Percentiles rank a stretch among this genome's conserved stretches.
Conservation (phyloP, 2,113 vertebrate species). For the Phycodurus eques region DNA sequence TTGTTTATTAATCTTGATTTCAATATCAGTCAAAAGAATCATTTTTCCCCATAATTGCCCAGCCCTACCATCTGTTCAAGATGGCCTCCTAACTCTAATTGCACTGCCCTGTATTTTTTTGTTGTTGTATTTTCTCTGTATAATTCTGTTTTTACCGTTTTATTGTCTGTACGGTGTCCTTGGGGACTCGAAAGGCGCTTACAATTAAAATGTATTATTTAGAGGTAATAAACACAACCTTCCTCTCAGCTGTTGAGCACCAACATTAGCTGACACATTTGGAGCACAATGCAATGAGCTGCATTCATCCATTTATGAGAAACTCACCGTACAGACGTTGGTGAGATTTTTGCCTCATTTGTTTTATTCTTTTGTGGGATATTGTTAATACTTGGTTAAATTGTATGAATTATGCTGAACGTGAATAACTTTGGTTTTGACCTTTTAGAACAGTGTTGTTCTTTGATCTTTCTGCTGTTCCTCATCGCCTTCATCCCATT, state of each 20-base stretch:
- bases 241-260: not conserved
- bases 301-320: not conserved
- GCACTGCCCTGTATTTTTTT: too few species aligned
- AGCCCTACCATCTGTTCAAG: not conserved
- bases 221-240: not conserved
- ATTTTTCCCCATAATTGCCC: too few species aligned
- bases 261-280: not conserved
- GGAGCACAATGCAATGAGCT: not conserved
- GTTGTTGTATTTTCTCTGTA: not conserved
- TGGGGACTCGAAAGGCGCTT: not conserved
- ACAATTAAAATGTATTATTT: not conserved
- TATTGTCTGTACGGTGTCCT: not conserved
- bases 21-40: too few species aligned
- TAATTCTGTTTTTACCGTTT: too few species aligned
- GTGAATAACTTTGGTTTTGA: not conserved
- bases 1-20: too few species aligned
- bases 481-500: not conserved
- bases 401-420: not conserved
- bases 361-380: not conserved
- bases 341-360: not conserved
- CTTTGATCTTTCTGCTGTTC: conserved; percentile 14
- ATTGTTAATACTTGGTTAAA: not conserved
- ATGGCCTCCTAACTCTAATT: too few species aligned
- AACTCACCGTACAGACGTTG: not conserved
- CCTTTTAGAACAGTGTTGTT: conserved; percentile 12